phyloP scores from a whole-genome alignment of 2,797 vertebrate genomes.

The Iguana delicatissima region DNA sequence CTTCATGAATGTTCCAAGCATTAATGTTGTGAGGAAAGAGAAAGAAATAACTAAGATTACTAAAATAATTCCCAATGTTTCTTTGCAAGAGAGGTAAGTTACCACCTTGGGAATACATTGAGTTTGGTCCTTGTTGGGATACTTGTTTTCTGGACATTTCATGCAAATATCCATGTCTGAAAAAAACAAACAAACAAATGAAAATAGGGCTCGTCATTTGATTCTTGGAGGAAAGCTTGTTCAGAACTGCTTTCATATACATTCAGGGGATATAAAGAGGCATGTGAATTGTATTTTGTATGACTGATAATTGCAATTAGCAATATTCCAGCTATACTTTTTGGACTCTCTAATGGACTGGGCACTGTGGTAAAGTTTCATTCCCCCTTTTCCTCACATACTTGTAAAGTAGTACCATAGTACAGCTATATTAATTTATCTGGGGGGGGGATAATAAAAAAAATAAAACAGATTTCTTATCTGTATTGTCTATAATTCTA shows the following conservation, averaged over 20 bases:
- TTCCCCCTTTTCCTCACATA: no score
- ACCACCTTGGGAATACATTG: background rate
- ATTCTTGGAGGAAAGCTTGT: background rate
- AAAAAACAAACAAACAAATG: background rate
- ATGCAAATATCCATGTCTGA: conserved; percentile 6
- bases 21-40: background rate
- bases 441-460: no score
- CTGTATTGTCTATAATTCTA: no score
- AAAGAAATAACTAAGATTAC: background rate
- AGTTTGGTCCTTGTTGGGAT: background rate
- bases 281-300: no score
- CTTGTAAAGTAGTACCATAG: no score
- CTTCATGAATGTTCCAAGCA: conserved; percentile 8
- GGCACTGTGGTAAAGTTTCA: no score
- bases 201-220: background rate
- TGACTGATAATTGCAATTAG: no score
- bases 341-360: no score
- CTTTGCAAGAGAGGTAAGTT: conserved; percentile 4
- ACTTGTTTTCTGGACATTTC: background rate
- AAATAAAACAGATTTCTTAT: no score
- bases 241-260: background rate
- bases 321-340: no score
- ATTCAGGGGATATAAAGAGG: background rate
- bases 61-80: conserved; percentile 8
- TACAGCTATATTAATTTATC: no score